Evolutionary conservation across 2,113 vertebrate genomes (phyloP).

Genomic region (Tursiops truncatus): DNA sequence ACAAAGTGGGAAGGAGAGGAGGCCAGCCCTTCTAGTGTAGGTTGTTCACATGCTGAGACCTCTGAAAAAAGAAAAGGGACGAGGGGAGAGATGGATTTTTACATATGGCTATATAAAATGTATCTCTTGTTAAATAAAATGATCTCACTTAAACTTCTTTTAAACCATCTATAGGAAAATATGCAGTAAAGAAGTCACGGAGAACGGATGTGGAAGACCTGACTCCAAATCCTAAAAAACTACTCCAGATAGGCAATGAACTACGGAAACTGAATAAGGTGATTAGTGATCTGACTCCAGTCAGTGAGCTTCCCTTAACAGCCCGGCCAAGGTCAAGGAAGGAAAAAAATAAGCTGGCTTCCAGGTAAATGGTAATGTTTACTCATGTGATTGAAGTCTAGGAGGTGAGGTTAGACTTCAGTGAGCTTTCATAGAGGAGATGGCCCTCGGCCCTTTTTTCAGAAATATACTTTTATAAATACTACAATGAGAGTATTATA

Average conservation of each 20-base stretch:
- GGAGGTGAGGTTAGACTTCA: neutral
- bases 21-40: neutral
- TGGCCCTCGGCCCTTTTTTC: neutral
- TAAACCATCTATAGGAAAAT: slow-evolving; percentile 89
- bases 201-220: slow-evolving; percentile 98
- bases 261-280: slow-evolving; percentile 98
- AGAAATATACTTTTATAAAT: slow-evolving; percentile 41
- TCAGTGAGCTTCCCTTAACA: slow-evolving; percentile 96
- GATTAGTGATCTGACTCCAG: slow-evolving; percentile 97
- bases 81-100: neutral
- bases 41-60: neutral
- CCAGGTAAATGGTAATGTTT: slow-evolving; percentile 86
- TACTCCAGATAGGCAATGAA: slow-evolving; percentile 97
- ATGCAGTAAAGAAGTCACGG: slow-evolving; percentile 96
- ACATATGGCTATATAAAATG: neutral
- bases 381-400: neutral
- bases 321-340: slow-evolving; percentile 97
- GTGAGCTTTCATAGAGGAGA: neutral
- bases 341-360: slow-evolving; percentile 99
- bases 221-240: slow-evolving; percentile 97
- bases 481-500: neutral
- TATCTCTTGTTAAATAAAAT: slow-evolving; percentile 24
- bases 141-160: slow-evolving; percentile 17
- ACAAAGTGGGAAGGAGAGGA: neutral
- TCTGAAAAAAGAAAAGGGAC: neutral